Conservation (phyloP, 92 coral and sea anemone species). For the Actinernus sp. region DNA sequence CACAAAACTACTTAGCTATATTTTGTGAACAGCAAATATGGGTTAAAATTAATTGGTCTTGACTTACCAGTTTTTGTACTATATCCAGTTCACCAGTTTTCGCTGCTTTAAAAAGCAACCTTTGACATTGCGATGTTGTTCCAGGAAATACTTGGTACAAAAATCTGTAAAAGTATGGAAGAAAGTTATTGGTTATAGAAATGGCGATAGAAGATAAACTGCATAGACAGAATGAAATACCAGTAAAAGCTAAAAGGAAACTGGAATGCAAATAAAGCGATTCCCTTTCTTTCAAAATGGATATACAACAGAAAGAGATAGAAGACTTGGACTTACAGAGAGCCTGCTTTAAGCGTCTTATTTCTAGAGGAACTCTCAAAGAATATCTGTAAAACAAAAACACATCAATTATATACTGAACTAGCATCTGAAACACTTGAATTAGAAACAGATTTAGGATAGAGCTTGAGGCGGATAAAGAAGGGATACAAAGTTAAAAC, state of each 20-base stretch:
- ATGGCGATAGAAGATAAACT: neutral
- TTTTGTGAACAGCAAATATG: neutral
- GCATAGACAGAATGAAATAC: too few relatives aligned
- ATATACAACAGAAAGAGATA: too few relatives aligned
- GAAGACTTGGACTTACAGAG: slow-evolving; percentile 84
- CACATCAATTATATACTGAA: too few relatives aligned
- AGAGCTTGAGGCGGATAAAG: too few relatives aligned
- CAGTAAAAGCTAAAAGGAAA: too few relatives aligned
- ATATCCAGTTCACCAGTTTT: slow-evolving; percentile 96
- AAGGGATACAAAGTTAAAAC: too few relatives aligned
- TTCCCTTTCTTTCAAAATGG: too few relatives aligned
- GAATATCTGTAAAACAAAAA: slow-evolving; percentile 86
- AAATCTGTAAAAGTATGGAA: slow-evolving; percentile 52
- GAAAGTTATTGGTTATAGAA: neutral
- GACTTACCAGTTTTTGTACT: slow-evolving; percentile 87
- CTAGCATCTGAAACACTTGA: too few relatives aligned
- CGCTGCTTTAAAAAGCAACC: slow-evolving; percentile 94
- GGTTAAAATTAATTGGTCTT: neutral
- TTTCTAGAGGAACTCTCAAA: slow-evolving; percentile 96
- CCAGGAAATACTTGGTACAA: slow-evolving; percentile 98
- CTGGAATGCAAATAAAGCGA: too few relatives aligned
- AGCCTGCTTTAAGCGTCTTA: slow-evolving; percentile 93
- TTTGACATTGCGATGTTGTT: slow-evolving; percentile 90
- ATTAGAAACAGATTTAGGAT: too few relatives aligned
- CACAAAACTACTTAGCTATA: neutral